Conservation (phyloP, 2,113 vertebrate genomes). For the Calyptommatus sinebrachiatus region DNA sequence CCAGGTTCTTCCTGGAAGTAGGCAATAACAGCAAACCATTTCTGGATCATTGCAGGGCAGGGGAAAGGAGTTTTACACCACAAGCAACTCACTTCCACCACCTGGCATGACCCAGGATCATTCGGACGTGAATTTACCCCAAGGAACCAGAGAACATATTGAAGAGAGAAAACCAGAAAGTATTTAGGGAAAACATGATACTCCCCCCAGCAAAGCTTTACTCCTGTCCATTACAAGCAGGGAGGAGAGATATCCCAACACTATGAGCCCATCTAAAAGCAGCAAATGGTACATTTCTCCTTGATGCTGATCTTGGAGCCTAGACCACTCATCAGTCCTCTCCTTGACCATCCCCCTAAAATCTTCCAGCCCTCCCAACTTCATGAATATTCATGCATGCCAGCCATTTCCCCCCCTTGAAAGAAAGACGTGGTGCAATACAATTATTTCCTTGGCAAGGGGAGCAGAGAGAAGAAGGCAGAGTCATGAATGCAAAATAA, state of each 20-base stretch:
- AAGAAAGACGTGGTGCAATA: background rate
- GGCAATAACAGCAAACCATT: too few species aligned
- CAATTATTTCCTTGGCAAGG: background rate
- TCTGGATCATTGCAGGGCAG: background rate
- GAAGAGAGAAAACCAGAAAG: background rate
- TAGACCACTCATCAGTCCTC: background rate
- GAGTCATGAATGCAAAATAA: background rate
- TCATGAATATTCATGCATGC: background rate
- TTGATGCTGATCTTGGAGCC: background rate
- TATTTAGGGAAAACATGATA: background rate
- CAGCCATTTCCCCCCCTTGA: background rate
- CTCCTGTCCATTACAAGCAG: background rate
- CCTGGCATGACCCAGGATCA: background rate
- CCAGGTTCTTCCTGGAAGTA: too few species aligned
- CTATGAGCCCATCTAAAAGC: background rate
- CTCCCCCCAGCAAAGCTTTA: background rate
- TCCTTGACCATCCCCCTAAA: background rate
- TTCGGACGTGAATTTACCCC: background rate
- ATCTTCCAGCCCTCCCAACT: background rate
- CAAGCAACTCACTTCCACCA: background rate
- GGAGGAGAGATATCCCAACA: background rate
- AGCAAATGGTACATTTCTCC: background rate
- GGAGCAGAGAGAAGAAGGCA: background rate
- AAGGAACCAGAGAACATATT: background rate
- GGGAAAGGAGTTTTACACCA: background rate